Evolutionary conservation across 2,113 vertebrate species (phyloP).

Genomic region (Meleagris gallopavo): DNA sequence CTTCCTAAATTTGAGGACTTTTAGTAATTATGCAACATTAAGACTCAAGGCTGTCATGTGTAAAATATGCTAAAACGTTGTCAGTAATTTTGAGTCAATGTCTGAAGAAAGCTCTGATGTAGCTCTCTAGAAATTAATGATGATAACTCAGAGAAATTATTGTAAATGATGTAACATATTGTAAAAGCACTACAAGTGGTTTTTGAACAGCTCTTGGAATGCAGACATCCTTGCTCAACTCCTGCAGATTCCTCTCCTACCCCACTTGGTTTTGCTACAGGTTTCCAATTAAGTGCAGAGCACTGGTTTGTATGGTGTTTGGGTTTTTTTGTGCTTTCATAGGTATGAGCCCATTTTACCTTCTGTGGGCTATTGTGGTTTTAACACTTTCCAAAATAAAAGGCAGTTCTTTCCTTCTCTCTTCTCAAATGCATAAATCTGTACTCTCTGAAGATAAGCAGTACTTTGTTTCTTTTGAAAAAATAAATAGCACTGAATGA

Average conservation of each 20-base stretch:
- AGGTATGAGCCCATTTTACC: neutral
- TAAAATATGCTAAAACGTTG: neutral
- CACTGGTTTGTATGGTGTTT: neutral
- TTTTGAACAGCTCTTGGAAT: neutral
- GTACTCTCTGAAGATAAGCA: neutral
- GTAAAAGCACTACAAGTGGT: neutral
- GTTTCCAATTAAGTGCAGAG: neutral
- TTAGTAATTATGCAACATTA: neutral
- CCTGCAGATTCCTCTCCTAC: neutral
- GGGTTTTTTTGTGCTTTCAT: neutral
- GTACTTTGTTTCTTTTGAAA: neutral
- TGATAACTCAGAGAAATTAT: neutral
- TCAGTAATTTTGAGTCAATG: neutral
- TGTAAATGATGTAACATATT: neutral
- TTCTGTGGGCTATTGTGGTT: neutral
- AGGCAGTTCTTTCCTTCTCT: rapidly evolving
- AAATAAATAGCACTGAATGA: neutral
- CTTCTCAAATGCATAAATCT: neutral
- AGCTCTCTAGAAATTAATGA: neutral
- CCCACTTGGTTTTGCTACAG: neutral
- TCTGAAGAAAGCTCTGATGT: neutral
- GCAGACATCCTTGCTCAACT: neutral
- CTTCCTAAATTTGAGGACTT: neutral
- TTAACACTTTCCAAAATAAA: neutral
- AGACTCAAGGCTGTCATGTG: neutral